Percentiles rank a stretch among this genome's conserved stretches.
These are phyloP conservation scores for Helicoverpa zea DNA, from an alignment of 1,140 invertebrate species.

Conservation along the genomic window DNA sequence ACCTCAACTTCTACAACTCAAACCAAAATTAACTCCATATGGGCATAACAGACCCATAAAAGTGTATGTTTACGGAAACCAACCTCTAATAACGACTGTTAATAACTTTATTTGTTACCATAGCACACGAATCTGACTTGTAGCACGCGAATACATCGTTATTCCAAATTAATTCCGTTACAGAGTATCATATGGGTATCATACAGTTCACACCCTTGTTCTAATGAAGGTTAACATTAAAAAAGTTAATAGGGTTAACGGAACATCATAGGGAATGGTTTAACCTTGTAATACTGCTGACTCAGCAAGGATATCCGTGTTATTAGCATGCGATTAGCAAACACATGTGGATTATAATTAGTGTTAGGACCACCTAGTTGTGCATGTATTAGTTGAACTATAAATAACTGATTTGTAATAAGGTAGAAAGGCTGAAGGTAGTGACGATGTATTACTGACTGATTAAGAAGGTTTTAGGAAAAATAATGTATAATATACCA, in stretches of 20 bases:
- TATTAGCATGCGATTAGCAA: too few species aligned
- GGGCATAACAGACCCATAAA: constrained; percentile 1
- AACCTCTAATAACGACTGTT: constrained; percentile 11
- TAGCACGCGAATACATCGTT: constrained; percentile 29
- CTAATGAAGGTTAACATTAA: background rate
- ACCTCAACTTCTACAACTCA: background rate
- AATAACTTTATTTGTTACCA: constrained; percentile 24
- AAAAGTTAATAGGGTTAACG: background rate
- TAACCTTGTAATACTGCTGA: too few species aligned
- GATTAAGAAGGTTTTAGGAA: too few species aligned
- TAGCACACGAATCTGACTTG: background rate
- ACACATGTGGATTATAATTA: too few species aligned
- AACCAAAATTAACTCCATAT: background rate
- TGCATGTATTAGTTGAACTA: too few species aligned
- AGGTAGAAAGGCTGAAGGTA: too few species aligned
- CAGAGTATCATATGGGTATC: background rate
- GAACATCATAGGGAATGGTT: too few species aligned
- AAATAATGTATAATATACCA: too few species aligned
- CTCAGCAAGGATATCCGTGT: background rate
- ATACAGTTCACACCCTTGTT: constrained; percentile 38
- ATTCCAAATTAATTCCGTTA: constrained; percentile 19
- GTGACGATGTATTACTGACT: too few species aligned
- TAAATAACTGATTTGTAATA: too few species aligned
- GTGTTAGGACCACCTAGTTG: too few species aligned
- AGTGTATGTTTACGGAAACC: constrained; percentile 27